phyloP scores from a whole-genome alignment of 1,140 invertebrate genomes.

The Heliothis virescens region DNA sequence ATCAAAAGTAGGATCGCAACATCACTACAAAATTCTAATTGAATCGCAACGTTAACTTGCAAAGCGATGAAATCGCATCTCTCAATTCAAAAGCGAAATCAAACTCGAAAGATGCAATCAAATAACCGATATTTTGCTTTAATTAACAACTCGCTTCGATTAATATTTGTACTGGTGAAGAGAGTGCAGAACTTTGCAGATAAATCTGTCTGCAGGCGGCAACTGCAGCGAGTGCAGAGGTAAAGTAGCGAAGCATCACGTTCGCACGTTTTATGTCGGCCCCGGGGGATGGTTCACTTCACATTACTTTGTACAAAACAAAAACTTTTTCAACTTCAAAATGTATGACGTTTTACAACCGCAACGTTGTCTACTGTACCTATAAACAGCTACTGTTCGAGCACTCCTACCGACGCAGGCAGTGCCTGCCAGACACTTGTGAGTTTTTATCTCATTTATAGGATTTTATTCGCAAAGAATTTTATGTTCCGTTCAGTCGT shows the following conservation, averaged over 20 bases:
- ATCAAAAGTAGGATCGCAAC: background rate
- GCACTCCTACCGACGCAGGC: too few species aligned
- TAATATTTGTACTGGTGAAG: background rate
- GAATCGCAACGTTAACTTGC: background rate
- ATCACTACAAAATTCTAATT: constrained; percentile 10
- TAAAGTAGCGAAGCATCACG: background rate
- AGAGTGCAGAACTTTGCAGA: constrained; percentile 18
- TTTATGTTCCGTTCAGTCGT: constrained; percentile 9
- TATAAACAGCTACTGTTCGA: constrained; percentile 17
- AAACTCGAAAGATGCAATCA: background rate
- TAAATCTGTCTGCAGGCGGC: constrained; percentile 23
- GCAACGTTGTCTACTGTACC: constrained; percentile 14
- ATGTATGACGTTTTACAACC: constrained; percentile 33
- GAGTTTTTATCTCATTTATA: background rate
- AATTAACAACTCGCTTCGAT: constrained; percentile 33
- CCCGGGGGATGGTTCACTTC: background rate
- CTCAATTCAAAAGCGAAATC: constrained; percentile 12
- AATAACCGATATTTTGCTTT: constrained; percentile 31
- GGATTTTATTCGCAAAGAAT: background rate
- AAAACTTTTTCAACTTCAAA: constrained; percentile 21
- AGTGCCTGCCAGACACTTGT: background rate
- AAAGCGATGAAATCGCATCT: background rate
- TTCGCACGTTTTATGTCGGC: constrained; percentile 18
- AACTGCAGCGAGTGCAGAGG: background rate
- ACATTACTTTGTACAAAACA: constrained; percentile 34